phyloP scores from a whole-genome alignment of 2,888 invertebrate genomes.

The Leptinotarsa peninsularis region DNA sequence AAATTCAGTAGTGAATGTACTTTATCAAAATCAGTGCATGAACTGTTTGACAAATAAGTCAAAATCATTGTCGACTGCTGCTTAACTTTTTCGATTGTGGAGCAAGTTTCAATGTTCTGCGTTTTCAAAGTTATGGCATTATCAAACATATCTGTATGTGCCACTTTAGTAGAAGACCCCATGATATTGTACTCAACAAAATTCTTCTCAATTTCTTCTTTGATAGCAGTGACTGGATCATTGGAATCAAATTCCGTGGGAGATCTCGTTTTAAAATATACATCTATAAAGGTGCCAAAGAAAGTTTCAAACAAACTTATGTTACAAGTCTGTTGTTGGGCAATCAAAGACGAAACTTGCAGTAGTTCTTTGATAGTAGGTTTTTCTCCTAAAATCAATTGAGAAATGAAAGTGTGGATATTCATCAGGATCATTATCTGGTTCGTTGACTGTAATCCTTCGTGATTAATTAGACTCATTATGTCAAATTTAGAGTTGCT shows the following conservation, averaged over 20 bases:
- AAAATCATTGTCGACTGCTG: conserved; percentile 65
- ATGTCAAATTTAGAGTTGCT: conserved; percentile 64
- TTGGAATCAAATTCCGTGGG: conserved; percentile 60
- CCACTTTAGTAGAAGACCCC: neutral
- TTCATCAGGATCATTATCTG: conserved; percentile 62
- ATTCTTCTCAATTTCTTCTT: conserved; percentile 64
- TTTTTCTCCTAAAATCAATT: conserved; percentile 70
- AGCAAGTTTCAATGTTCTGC: conserved; percentile 68
- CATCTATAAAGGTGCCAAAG: conserved; percentile 72
- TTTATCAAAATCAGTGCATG: conserved; percentile 27
- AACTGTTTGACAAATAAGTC: conserved; percentile 17
- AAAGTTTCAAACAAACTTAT: conserved; percentile 68
- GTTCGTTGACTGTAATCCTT: conserved; percentile 61
- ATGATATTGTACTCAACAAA: conserved; percentile 30
- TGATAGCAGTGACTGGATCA: conserved; percentile 68
- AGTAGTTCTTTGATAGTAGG: conserved; percentile 75
- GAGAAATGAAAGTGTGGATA: conserved; percentile 66
- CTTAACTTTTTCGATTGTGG: conserved; percentile 68
- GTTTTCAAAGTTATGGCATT: conserved; percentile 63
- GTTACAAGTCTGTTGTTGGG: conserved; percentile 70
- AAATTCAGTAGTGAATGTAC: conserved; percentile 61
- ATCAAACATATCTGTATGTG: conserved; percentile 40
- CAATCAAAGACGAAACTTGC: conserved; percentile 74
- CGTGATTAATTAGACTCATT: conserved; percentile 68
- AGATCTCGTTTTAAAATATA: conserved; percentile 69